A percentile compares a stretch with the other conserved stretches of the same genome.
These are phyloP conservation scores for Megaceryle torquata DNA, from an alignment of 2,113 vertebrate genomes.

Conservation along the genomic window DNA sequence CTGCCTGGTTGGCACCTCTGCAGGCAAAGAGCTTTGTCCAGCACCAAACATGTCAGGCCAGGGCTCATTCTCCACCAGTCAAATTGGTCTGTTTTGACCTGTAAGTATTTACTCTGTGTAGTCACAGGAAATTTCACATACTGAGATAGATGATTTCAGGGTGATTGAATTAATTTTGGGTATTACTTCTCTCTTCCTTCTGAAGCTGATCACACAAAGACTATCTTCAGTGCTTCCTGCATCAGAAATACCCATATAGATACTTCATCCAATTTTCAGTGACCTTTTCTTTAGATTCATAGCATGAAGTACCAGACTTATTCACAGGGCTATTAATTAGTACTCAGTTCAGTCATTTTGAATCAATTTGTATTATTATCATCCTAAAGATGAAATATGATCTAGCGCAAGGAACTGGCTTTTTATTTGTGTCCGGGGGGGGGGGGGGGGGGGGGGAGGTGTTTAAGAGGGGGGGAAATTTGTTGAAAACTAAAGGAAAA, in stretches of 20 bases:
- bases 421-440: background rate
- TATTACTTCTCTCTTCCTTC: background rate
- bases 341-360: background rate
- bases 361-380: background rate
- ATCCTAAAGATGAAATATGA: background rate
- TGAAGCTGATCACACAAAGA: background rate
- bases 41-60: accelerated
- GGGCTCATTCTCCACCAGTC: background rate
- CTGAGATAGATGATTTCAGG: background rate
- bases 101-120: background rate
- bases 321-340: background rate
- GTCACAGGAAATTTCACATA: background rate
- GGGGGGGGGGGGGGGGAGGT: too few species aligned
- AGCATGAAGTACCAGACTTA: background rate
- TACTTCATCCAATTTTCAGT: background rate
- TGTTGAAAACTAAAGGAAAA: too few species aligned
- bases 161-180: background rate
- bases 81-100: background rate
- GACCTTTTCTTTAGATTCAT: background rate
- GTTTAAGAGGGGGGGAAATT: too few species aligned
- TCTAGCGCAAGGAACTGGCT: background rate
- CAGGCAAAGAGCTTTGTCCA: background rate
- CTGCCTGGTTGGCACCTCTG: background rate
- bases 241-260: background rate
- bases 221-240: background rate